Percentiles rank a stretch among this genome's conserved stretches.
phyloP scores from a whole-genome alignment of 2,113 vertebrate genomes.

The Phalacrocorax carbo region DNA sequence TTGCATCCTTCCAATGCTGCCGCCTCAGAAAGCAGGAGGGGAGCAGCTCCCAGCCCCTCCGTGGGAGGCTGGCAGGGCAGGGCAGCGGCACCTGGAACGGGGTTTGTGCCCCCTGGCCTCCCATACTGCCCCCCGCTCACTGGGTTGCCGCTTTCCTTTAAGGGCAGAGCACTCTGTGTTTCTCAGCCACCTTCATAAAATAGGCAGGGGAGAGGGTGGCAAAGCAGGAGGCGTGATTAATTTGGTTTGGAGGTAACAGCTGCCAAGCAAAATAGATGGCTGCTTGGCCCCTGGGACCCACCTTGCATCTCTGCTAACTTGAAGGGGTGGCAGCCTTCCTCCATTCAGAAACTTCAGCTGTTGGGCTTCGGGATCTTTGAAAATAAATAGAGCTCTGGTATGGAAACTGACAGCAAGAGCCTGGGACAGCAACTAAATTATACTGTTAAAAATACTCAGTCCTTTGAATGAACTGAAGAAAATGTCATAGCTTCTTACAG shows the following conservation, averaged over 20 bases:
- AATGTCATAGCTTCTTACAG: not conserved
- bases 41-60: rapidly evolving
- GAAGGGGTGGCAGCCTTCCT: not conserved
- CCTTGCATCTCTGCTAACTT: not conserved
- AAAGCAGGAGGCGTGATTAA: not conserved
- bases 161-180: not conserved
- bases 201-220: not conserved
- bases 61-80: not conserved
- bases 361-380: not conserved
- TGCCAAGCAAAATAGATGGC: not conserved
- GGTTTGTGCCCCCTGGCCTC: not conserved
- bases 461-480: not conserved
- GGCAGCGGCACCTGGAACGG: not conserved
- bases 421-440: not conserved
- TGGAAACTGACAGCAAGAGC: not conserved
- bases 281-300: not conserved
- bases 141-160: not conserved
- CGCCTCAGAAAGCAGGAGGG: not conserved
- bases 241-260: not conserved
- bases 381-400: not conserved
- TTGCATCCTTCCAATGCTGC: not conserved
- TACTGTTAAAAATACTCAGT: not conserved
- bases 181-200: not conserved
- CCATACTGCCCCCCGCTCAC: rapidly evolving
- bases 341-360: not conserved